Evolutionary conservation across 1,140 invertebrate genomes (phyloP), one percentile per base, ranked within the genome.

Genomic region (Drosophila santomea): DNA sequence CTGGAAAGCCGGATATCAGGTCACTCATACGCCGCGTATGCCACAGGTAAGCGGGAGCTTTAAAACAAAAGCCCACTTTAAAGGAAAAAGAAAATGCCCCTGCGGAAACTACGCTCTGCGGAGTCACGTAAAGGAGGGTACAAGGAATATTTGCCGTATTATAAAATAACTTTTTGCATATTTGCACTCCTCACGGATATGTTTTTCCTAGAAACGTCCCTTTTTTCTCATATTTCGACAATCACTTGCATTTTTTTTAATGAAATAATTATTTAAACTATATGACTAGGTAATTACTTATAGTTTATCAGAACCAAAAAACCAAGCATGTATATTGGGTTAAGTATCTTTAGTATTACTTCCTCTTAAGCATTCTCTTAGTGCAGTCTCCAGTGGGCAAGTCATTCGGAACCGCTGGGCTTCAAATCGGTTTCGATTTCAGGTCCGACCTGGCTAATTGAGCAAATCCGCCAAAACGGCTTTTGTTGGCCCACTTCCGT

Each of bases 371-470:
- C 17, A 17, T 17, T 17, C 17, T 17, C 8, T 20, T 1, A 23
- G 55, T 58, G 60, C n/a, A 32, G 25, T 28, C 32, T 3, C 71
- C 39, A 36, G 11, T 14, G 7, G 39, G 28, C 14, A 35, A n/a
- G 3, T 11, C 23, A 23, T 8, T 38, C 6, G 59, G 15, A 52
- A 23, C 10, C 14, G 8, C n/a, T 28, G 41, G 43, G 8, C 8
- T 10, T 32, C 17, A 36, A 62, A 52, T 75, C 64, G 62, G 55
- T 69, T 58, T 74, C 74, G 63, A 47, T 81, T 73, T 85, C 72
- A 67, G 74, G 51, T 71, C 63, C 61, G 67, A 48, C 61, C 62
- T 67, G 83, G 72, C 83, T 88, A 88, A 88, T 88, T 88, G 79
- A 88, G 76, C 76, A 80, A 76, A 71, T 80, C 72, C 62, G 41